Percentiles rank a stretch among this genome's conserved stretches.
Evolutionary conservation across 2,797 vertebrate species (phyloP).

Genomic region (Pteropus rufus): DNA sequence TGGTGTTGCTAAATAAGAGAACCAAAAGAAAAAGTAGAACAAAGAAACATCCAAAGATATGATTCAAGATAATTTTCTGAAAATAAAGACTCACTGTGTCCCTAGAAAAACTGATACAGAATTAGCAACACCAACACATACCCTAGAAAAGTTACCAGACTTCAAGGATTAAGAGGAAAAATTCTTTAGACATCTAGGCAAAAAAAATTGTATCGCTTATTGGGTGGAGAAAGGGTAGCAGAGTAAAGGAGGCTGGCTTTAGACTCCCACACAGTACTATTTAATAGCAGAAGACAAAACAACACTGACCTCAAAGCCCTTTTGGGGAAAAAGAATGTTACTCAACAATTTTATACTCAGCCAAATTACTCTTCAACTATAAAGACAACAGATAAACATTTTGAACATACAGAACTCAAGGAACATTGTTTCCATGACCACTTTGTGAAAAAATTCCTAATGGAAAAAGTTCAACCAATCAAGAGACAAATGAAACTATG

Average conservation of each 20-base stretch:
- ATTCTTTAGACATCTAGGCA: neutral
- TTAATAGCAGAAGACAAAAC: neutral
- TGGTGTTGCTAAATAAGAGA: neutral
- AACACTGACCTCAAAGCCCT: neutral
- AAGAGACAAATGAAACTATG: neutral
- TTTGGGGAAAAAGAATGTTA: neutral
- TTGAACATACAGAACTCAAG: neutral
- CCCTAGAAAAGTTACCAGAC: neutral
- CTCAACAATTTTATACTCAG: neutral
- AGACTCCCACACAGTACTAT: neutral
- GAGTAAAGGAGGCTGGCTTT: neutral
- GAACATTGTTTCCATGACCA: neutral
- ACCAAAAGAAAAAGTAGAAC: neutral
- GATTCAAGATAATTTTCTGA: neutral
- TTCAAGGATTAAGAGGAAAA: neutral
- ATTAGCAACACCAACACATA: neutral
- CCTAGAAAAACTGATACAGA: neutral
- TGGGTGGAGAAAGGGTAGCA: neutral
- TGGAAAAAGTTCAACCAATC: neutral
- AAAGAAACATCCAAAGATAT: neutral
- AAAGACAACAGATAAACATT: neutral
- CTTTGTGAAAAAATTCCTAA: neutral
- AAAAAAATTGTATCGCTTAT: neutral
- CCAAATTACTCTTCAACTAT: neutral
- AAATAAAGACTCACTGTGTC: neutral